phyloP scores from a whole-genome alignment of 2,113 vertebrate genomes.

The Amblyornis subalaris region DNA sequence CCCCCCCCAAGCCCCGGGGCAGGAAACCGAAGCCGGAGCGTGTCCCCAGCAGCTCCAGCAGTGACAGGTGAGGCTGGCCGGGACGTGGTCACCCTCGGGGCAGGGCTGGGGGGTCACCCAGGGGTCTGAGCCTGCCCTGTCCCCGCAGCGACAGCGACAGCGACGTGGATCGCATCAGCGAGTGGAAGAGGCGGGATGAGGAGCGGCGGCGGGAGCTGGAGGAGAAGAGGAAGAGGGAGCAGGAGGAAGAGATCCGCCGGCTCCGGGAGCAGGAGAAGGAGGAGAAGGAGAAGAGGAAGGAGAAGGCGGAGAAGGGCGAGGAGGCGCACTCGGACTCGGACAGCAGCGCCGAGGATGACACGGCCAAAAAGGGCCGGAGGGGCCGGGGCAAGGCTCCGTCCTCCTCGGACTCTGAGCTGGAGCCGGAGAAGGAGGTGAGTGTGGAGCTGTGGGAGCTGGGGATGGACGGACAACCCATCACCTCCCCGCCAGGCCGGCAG shows the following conservation, averaged over 20 bases:
- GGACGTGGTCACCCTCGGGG: accelerated
- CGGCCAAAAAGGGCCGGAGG: constrained; percentile 83
- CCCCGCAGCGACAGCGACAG: constrained; percentile 76
- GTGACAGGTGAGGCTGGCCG: constrained; percentile 79
- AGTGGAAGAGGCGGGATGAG: constrained; percentile 93
- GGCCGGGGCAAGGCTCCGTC: constrained; percentile 72
- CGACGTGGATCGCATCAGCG: constrained; percentile 89
- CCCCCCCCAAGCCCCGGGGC: constrained; percentile 84
- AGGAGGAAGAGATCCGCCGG: constrained; percentile 89
- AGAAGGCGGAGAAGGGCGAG: constrained; percentile 78
- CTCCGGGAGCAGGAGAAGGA: constrained; percentile 91
- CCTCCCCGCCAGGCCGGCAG: background rate
- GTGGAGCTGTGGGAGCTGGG: accelerated
- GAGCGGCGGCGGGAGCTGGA: constrained; percentile 88
- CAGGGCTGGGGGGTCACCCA: background rate
- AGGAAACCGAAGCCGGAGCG: constrained; percentile 82
- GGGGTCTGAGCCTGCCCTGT: background rate
- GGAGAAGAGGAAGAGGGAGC: constrained; percentile 87
- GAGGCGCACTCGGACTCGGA: constrained; percentile 56
- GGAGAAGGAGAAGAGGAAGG: constrained; percentile 85
- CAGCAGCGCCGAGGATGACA: constrained; percentile 81
- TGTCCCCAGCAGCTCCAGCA: constrained; percentile 83
- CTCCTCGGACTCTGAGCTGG: constrained; percentile 86
- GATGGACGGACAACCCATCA: accelerated
- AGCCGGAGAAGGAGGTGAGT: constrained; percentile 71